Percentiles rank a stretch among this genome's conserved stretches.
These are phyloP conservation scores for Hyalella azteca DNA, from an alignment of 2,888 invertebrate species.

Conservation along the genomic window DNA sequence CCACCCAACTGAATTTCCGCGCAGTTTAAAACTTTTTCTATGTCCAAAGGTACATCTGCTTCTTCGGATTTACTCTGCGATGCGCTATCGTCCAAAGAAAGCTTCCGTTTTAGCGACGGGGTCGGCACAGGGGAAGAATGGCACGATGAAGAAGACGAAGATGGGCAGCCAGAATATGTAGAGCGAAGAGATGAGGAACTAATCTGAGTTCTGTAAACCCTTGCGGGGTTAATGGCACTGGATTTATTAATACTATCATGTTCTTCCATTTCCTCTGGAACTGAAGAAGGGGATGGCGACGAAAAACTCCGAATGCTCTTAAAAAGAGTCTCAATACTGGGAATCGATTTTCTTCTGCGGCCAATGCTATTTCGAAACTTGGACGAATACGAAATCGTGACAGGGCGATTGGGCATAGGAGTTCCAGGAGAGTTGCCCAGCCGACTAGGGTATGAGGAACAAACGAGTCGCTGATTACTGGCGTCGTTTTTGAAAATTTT, in stretches of 20 bases:
- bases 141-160: slow-evolving; percentile 16
- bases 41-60: not conserved
- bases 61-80: not conserved
- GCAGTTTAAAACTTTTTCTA: not conserved
- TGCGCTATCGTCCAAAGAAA: not conserved
- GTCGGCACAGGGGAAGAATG: slow-evolving; percentile 29
- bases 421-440: not conserved
- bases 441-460: not conserved
- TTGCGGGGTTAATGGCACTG: not conserved
- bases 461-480: not conserved
- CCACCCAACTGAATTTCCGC: not conserved
- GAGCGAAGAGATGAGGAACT: slow-evolving; percentile 16
- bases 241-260: not conserved
- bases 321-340: slow-evolving; percentile 27
- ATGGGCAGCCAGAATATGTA: not conserved
- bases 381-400: slow-evolving; percentile 18
- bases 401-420: slow-evolving; percentile 16
- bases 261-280: slow-evolving; percentile 20
- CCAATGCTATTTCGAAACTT: slow-evolving; percentile 15
- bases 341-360: slow-evolving; percentile 33
- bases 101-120: not conserved
- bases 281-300: slow-evolving; percentile 18
- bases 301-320: slow-evolving; percentile 25
- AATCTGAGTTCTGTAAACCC: not conserved
- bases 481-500: slow-evolving; percentile 24